phyloP scores from a whole-genome alignment of 2,888 invertebrate species.

The Hetaerina titia region DNA sequence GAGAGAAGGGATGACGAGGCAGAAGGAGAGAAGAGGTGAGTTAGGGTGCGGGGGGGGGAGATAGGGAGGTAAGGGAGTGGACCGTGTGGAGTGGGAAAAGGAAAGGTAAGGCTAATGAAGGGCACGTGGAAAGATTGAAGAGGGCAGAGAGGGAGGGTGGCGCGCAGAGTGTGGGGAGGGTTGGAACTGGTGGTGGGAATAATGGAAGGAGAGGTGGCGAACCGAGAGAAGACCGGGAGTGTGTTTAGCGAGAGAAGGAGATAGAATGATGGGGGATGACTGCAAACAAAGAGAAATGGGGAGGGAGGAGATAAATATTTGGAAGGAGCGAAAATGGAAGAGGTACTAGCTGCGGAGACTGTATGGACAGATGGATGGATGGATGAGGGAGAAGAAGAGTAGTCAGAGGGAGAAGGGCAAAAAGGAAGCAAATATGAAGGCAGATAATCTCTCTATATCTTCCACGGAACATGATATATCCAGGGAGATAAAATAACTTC shows the following conservation, averaged over 20 bases:
- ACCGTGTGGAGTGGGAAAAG: neutral
- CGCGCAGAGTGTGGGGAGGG: neutral
- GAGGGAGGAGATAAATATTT: neutral
- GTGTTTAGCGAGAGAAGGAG: neutral
- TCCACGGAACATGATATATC: neutral
- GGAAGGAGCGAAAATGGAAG: neutral
- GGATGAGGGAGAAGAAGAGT: neutral
- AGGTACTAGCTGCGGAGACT: neutral
- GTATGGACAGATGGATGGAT: neutral
- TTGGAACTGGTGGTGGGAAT: neutral
- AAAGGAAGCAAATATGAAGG: neutral
- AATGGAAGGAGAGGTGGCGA: neutral
- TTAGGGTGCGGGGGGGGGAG: neutral
- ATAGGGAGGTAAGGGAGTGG: neutral
- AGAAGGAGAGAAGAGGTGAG: neutral
- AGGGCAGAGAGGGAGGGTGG: neutral
- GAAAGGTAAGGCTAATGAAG: conserved; percentile 32
- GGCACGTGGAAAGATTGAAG: neutral
- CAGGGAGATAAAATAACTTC: too few species aligned
- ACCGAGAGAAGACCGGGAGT: neutral
- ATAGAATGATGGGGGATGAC: neutral
- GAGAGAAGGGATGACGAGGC: neutral
- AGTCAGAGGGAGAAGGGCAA: neutral
- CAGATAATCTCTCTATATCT: neutral
- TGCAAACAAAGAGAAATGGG: neutral